These are phyloP conservation scores for Quiscalus mexicanus DNA, from an alignment of 2,113 vertebrate species.

Conservation along the genomic window DNA sequence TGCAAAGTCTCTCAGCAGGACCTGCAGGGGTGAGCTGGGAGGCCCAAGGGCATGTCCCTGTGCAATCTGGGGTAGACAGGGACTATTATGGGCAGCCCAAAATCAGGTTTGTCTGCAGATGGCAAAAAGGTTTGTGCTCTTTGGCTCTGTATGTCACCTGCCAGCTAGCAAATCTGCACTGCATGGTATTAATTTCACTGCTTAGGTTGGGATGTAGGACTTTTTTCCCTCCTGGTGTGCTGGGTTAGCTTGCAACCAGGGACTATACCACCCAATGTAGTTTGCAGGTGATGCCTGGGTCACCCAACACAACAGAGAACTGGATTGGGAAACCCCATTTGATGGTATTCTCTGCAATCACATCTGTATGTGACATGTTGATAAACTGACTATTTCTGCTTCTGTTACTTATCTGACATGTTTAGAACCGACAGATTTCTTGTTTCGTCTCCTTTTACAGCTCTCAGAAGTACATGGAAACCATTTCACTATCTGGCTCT, in stretches of 20 bases:
- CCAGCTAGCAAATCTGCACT: neutral
- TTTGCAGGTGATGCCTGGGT: neutral
- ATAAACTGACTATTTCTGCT: neutral
- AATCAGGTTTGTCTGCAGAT: neutral
- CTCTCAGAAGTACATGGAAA: neutral
- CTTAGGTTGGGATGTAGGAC: fast-evolving
- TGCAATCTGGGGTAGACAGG: neutral
- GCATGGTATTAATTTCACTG: neutral
- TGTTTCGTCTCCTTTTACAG: neutral
- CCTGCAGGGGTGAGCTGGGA: neutral
- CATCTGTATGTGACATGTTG: neutral
- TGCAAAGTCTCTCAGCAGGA: neutral
- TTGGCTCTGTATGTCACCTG: neutral
- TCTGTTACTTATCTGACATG: neutral
- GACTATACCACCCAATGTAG: neutral
- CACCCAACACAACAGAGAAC: neutral
- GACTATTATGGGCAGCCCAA: neutral
- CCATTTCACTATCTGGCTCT: neutral
- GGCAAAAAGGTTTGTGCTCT: neutral
- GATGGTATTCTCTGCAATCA: neutral
- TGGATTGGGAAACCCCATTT: fast-evolving
- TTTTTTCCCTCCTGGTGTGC: neutral
- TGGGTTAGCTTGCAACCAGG: neutral
- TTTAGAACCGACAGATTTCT: neutral
- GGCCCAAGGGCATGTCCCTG: neutral